phyloP scores from a whole-genome alignment of 2,888 invertebrate species.

The Clostera curtula region DNA sequence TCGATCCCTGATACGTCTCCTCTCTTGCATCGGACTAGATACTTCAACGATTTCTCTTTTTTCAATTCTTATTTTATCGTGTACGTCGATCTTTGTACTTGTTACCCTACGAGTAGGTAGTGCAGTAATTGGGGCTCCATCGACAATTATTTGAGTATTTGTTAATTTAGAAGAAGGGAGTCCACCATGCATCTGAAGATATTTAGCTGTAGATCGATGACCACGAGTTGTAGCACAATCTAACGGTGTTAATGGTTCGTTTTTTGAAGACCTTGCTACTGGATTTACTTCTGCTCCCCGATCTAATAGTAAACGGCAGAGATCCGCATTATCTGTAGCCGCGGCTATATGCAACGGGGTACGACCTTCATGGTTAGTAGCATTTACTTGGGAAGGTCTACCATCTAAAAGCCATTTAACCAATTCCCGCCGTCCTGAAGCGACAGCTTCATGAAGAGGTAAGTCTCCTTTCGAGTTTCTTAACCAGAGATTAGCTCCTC shows the following conservation, averaged over 20 bases:
- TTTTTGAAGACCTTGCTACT: conserved; percentile 87
- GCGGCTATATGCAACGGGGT: conserved; percentile 96
- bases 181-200: conserved; percentile 92
- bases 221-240: conserved; percentile 93
- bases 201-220: conserved; percentile 93
- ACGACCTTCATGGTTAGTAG: conserved; percentile 93
- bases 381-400: conserved; percentile 88
- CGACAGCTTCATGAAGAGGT: conserved; percentile 96
- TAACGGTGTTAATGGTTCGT: conserved; percentile 90
- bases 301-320: conserved; percentile 91
- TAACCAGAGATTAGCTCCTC: conserved; percentile 92
- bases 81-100: conserved; percentile 68
- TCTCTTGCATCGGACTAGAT: conserved; percentile 54
- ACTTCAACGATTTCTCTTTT: conserved; percentile 67
- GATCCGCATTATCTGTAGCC: conserved; percentile 93
- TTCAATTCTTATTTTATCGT: conserved; percentile 67
- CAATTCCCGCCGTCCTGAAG: conserved; percentile 91
- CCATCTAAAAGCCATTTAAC: conserved; percentile 91
- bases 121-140: conserved; percentile 57
- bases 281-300: conserved; percentile 90
- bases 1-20: conserved; percentile 36
- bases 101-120: conserved; percentile 65
- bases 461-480: conserved; percentile 95
- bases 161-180: conserved; percentile 83
- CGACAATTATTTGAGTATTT: conserved; percentile 61